Evolutionary conservation across 2,888 invertebrate genomes (phyloP), one percentile per base, ranked within the genome.

Genomic region (Brachypalpus laphriformis): DNA sequence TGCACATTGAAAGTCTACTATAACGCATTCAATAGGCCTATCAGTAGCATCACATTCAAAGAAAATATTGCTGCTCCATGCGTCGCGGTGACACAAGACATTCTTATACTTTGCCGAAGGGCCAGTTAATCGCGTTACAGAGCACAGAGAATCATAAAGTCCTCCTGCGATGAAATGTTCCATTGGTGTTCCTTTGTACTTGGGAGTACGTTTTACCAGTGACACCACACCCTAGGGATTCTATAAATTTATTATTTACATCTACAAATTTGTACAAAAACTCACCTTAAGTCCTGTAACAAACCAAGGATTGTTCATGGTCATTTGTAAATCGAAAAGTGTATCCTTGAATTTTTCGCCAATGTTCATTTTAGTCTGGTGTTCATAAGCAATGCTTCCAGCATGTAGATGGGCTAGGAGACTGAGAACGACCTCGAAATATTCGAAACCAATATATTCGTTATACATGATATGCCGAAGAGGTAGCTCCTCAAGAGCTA

Each of bases 1-100:
- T 0, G 92, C 88, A 65, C 93, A 87, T 87, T 94, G 94, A 87
- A 93, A 94, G 88, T 94, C 94, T 2, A 94, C 92, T 25, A 94
- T 88, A 34, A 92, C 88, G 76, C 93, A 93, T 3, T 90, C 90
- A 0, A 90, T 88, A 0, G 92, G 91, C 89, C 59, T 92, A 2
- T 81, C 86, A 1, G 78, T 92, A 90, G 31, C 45, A 14, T 22
- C 40, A 37, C 59, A 59, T 20, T 88, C 81, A n/a, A 88, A 90
- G 49, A 92, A 88, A 28, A 92, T 89, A 87, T 92, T 92, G 1
- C 90, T 89, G 82, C 89, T 89, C 92, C 92, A 92, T 9, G 90
- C 85, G 87, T 92, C 92, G 0, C 91, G 89, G 88, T 92, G 92
- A 25, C 92, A 92, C 0, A 93, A 86, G 0, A 93, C 93, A 87